Evolutionary conservation across 2,113 vertebrate species (phyloP), one percentile per base, ranked within the genome.

Genomic region (Strix uralensis): DNA sequence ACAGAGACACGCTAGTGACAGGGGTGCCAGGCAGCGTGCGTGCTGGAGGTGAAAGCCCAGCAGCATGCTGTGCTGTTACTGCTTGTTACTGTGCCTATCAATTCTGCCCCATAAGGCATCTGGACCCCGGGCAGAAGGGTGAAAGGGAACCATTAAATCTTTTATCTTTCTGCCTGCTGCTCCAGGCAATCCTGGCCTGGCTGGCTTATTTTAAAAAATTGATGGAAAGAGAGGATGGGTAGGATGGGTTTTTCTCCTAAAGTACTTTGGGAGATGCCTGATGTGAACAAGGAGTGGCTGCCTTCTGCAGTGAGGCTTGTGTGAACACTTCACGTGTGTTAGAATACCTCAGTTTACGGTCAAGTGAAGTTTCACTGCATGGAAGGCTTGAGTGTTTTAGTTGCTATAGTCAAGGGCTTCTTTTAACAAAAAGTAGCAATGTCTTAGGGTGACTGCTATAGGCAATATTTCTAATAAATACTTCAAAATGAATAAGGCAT

Each of bases 121-220:
- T 88, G 69, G 20, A 78, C 57, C 80, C 36, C 10, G 5, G 88
- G 73, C 71, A 46, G 59, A 19, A 62, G 32, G 86, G 81, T 95
- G 86, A 94, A 94, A 95, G 79, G 51, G 32, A 94, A 27, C 62
- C 36, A 67, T 86, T 78, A 66, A 62, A 82, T 71, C 91, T 94
- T 96, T 91, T 34, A 72, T 96, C 80, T 46, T 85, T 57, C 15
- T 3, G 86, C 89, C 74, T 82, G 73, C 92, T 91, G 86, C 92
- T 95, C 17, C 67, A 54, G 92, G 94, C 88, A 91, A 19, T 81
- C 61, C 40, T 52, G 51, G 55, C 57, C 78, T 73, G 83, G 55
- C 78, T 95, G 74, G 30, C 42, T 92, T 83, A 61, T 90, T 95
- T 82, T 72, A 88, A 90, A n/a, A 44, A 86, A 67, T 67, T 12